Percentiles rank a stretch among this genome's conserved stretches.
Conservation (phyloP, 2,888 invertebrate genomes). For the Gandaritis pyraliata region DNA sequence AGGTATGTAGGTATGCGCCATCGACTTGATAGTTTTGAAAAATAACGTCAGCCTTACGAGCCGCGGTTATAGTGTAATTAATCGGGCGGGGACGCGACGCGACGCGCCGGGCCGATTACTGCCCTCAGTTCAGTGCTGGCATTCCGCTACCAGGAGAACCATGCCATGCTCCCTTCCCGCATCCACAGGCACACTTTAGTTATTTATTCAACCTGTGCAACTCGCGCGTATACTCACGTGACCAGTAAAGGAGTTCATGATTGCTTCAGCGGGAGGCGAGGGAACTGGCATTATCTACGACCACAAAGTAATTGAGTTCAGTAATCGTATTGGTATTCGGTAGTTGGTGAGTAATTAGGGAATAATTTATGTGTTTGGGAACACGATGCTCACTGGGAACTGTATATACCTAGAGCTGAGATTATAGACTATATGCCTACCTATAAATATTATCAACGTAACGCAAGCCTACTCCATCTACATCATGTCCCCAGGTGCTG, state of each 20-base stretch:
- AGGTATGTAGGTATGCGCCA: too few species aligned
- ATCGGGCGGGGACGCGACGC: background rate
- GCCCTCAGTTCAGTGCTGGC: background rate
- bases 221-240: too few species aligned
- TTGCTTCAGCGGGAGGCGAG: background rate
- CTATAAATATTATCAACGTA: too few species aligned
- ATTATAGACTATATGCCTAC: too few species aligned
- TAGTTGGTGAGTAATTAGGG: slow-evolving; percentile 3
- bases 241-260: background rate
- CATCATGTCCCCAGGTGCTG: too few species aligned
- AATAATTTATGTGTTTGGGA: too few species aligned
- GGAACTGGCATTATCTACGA: slow-evolving; percentile 9
- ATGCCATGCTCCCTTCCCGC: background rate
- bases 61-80: slow-evolving; percentile 11
- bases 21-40: too few species aligned
- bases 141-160: background rate
- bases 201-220: too few species aligned
- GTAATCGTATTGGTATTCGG: slow-evolving; percentile 1
- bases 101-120: slow-evolving; percentile 1
- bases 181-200: too few species aligned
- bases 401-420: too few species aligned
- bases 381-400: too few species aligned
- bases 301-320: slow-evolving; percentile 24
- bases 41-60: background rate
- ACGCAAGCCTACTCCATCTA: too few species aligned